These are phyloP conservation scores for Ladona fulva DNA, from an alignment of 1,140 invertebrate genomes.

Conservation along the genomic window DNA sequence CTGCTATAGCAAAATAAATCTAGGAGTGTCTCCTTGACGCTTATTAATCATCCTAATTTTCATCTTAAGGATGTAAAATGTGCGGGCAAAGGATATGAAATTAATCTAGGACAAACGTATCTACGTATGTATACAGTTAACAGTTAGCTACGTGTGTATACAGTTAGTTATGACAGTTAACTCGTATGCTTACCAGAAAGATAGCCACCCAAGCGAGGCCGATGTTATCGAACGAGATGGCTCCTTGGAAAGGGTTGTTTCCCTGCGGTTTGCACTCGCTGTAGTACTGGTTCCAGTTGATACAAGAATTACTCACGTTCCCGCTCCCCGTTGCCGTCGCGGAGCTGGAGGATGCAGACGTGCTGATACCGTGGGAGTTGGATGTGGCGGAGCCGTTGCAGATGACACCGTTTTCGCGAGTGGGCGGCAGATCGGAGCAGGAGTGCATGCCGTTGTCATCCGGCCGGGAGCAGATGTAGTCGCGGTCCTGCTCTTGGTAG, in stretches of 20 bases:
- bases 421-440: conserved; percentile 79
- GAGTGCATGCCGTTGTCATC: conserved; percentile 92
- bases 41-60: too few species aligned
- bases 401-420: conserved; percentile 52
- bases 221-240: conserved; percentile 99
- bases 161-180: too few species aligned
- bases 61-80: too few species aligned
- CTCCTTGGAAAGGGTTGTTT: conserved; percentile 96
- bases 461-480: conserved; percentile 93
- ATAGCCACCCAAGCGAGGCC: conserved; percentile 99
- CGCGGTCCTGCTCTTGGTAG: conserved; percentile 69
- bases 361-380: conserved; percentile 38
- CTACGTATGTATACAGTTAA: too few species aligned
- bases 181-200: conserved; percentile 95
- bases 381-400: conserved; percentile 46
- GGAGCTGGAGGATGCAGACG: conserved; percentile 40
- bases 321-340: conserved; percentile 19
- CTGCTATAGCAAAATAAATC: too few species aligned
- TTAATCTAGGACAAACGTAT: too few species aligned
- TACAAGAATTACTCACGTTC: conserved; percentile 47
- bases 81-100: too few species aligned
- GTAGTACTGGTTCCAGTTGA: conserved; percentile 99
- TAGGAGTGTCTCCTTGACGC: too few species aligned
- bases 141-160: too few species aligned
- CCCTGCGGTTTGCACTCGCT: conserved; percentile 85